Evolutionary conservation across 1,140 invertebrate genomes (phyloP).

Genomic region (Nephila pilipes): DNA sequence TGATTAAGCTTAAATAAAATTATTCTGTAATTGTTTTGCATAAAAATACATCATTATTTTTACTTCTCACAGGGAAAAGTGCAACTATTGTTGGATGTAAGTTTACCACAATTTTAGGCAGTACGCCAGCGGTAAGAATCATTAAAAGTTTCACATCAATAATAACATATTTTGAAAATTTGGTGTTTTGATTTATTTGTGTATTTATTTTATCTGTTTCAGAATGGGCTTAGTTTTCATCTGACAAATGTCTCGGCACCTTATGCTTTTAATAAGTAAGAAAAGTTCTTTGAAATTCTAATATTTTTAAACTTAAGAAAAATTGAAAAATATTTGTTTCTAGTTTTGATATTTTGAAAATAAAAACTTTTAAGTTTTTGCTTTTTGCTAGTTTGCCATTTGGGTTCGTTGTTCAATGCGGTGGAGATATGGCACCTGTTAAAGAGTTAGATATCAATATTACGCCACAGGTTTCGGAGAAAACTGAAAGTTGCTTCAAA

Average conservation of each 20-base stretch:
- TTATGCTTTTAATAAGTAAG: neutral
- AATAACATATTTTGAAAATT: neutral
- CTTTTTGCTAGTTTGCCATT: neutral
- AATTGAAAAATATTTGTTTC: neutral
- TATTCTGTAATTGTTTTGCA: too few species aligned
- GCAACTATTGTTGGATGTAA: neutral
- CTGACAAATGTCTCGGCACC: neutral
- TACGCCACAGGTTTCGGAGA: neutral
- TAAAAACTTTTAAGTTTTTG: neutral
- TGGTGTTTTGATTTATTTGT: neutral
- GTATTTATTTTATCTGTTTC: neutral
- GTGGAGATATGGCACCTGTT: neutral
- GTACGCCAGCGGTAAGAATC: neutral
- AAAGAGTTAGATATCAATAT: neutral
- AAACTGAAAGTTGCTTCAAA: neutral
- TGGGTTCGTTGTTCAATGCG: conserved; percentile 2
- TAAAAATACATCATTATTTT: neutral
- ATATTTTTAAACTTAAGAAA: neutral
- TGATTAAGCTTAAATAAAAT: too few species aligned
- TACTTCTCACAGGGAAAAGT: conserved; percentile 3
- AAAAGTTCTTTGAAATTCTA: too few species aligned
- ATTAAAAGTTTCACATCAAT: neutral
- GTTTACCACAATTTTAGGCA: conserved; percentile 17
- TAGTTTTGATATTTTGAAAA: neutral
- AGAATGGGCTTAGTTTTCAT: neutral